Evolutionary conservation across 1,140 invertebrate species (phyloP).

Genomic region (Mercenaria mercenaria): DNA sequence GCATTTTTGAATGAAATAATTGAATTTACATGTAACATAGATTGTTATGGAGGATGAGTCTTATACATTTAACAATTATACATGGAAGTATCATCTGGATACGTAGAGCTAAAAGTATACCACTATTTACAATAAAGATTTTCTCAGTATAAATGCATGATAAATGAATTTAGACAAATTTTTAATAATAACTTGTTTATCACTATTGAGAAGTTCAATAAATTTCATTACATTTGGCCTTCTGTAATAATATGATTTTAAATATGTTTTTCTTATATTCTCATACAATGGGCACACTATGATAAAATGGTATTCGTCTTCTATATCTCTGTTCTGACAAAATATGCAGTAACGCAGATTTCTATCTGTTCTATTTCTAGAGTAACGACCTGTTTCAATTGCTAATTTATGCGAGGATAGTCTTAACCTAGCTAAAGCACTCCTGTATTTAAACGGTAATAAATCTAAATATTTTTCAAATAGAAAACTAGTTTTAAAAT

Average conservation of each 20-base stretch:
- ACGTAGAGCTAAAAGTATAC: no score
- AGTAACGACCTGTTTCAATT: background rate
- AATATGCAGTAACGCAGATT: background rate
- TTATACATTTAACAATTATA: no score
- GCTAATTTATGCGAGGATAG: background rate
- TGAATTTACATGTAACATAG: no score
- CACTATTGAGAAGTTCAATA: background rate
- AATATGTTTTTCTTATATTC: background rate
- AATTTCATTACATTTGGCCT: conserved; percentile 19
- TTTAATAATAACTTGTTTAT: background rate
- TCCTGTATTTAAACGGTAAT: background rate
- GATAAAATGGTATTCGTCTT: conserved; percentile 20
- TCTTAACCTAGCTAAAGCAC: background rate
- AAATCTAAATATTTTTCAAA: background rate
- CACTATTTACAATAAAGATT: background rate
- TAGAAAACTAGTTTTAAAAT: background rate
- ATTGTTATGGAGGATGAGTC: no score
- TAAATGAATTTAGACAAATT: background rate
- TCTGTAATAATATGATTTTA: background rate
- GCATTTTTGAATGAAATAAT: no score
- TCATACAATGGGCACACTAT: background rate
- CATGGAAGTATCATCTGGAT: no score
- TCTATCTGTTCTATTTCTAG: background rate
- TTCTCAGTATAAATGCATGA: background rate
- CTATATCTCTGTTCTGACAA: background rate